Base-by-base conservation (phyloP, 2,113 vertebrate species). In the Nycticorax nycticorax region DNA sequence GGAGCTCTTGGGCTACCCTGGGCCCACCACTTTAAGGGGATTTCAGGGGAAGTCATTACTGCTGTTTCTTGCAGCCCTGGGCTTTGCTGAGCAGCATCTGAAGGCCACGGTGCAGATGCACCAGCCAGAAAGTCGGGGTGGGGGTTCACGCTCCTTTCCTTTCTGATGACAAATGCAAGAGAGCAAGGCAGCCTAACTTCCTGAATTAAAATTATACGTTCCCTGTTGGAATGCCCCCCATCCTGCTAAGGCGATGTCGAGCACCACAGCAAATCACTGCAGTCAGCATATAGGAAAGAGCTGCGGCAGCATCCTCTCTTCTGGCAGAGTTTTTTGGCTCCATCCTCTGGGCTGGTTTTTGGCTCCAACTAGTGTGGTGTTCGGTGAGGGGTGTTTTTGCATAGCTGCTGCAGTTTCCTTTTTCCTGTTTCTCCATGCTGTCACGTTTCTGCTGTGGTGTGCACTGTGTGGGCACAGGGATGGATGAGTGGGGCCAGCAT, bases 391-490 rank as follows among this genome's bases (percentile, higher is more conserved):
- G 8, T 24, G n/a, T 7, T 62, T 67, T 37, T 56, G 67, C 1
- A 0, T 67, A 59, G 47, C 53, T 68, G 37, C 27, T 62, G 66
- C 11, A 23, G 30, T 83, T 94, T 20, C 15, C 21, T 57, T 68
- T 78, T 62, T 60, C 57, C 27, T 17, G 6, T n/a, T 67, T 73
- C 43, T 72, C 69, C 2, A 0, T 45, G 30, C 14, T 2, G 2
- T n/a, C 7, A 10, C 3, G 2, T 41, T 73, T n/a, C n/a, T 14
- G 22, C 21, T 55, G 28, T 48, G 45, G 43, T 26, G 8, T 21
- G 12, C 0, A 0, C 62, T 27, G 14, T 62, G 43, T 7, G 15
- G 59, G 75, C 28, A 50, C 16, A 30, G 64, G 14, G 39, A 3
- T 6, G 14, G 52, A 20, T 8, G 35, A 13, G 20, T 24, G 14